Percentiles rank a stretch among this genome's conserved stretches.
Conservation (phyloP, 2,113 vertebrate genomes). For the Haemorhous mexicanus region DNA sequence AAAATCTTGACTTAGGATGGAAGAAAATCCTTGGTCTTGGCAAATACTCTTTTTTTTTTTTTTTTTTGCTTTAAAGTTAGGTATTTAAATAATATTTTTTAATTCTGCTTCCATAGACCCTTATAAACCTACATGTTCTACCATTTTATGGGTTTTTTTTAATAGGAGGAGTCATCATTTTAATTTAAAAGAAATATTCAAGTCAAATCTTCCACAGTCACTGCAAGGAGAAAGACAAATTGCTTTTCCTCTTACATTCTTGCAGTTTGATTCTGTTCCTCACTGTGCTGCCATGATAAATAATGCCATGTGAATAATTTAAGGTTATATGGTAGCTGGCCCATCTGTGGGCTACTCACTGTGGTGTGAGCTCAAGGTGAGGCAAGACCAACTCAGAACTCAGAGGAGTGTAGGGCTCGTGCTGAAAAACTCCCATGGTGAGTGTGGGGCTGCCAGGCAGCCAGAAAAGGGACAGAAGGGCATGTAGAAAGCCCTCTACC, state of each 20-base stretch:
- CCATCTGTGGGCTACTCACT: background rate
- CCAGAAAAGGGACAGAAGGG: background rate
- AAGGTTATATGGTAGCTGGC: background rate
- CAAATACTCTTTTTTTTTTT: background rate
- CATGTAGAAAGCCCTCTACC: background rate
- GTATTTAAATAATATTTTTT: background rate
- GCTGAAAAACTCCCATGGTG: background rate
- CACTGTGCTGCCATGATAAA: background rate
- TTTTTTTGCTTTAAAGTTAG: background rate
- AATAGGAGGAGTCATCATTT: background rate
- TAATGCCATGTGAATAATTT: background rate
- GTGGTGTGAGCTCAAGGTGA: background rate
- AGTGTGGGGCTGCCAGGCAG: background rate
- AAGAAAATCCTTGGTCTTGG: background rate
- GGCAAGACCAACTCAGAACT: background rate
- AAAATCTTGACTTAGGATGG: background rate
- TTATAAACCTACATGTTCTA: background rate
- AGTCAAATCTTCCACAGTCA: background rate
- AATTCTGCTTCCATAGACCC: background rate
- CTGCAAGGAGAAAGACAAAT: background rate
- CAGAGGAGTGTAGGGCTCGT: background rate
- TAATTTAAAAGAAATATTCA: background rate
- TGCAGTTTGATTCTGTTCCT: background rate
- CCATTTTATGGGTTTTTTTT: accelerated
- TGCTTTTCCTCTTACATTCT: background rate